Conservation (phyloP, 2,113 vertebrate genomes). For the Mungos mungo region DNA sequence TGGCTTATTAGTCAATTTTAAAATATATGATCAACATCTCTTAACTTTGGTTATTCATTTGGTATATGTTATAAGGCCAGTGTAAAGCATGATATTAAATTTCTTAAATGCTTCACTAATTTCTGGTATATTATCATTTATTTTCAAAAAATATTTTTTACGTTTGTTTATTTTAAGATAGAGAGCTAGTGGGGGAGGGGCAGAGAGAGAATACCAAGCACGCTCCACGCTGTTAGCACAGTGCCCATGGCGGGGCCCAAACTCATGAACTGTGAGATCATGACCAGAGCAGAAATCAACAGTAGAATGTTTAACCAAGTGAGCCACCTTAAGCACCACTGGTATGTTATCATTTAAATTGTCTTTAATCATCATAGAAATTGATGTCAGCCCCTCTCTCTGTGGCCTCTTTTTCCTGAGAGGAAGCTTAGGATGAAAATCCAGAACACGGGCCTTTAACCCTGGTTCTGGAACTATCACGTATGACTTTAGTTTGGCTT, state of each 20-base stretch:
- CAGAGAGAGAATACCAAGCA: too few relatives aligned
- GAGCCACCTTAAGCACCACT: too few relatives aligned
- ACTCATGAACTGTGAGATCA: too few relatives aligned
- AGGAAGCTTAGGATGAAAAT: not conserved
- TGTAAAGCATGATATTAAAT: not conserved
- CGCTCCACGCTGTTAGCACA: too few relatives aligned
- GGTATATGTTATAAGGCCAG: not conserved
- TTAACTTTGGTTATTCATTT: constrained; percentile 4
- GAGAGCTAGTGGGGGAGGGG: too few relatives aligned
- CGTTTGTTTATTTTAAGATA: too few relatives aligned
- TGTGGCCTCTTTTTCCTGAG: not conserved
- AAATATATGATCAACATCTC: constrained; percentile 32
- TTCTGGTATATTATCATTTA: not conserved
- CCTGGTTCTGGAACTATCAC: not conserved
- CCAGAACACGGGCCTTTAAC: not conserved
- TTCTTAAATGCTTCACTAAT: not conserved
- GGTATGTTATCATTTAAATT: not conserved
- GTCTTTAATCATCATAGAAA: not conserved
- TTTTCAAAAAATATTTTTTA: too few relatives aligned
- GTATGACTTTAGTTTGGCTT: not conserved
- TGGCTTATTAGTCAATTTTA: constrained; percentile 35
- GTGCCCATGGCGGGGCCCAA: too few relatives aligned
- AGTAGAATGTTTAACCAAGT: too few relatives aligned
- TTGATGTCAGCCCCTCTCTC: not conserved
- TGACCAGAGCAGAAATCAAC: too few relatives aligned